These are phyloP conservation scores for Cirrhinus molitorella DNA, from an alignment of 2,797 vertebrate species.

Conservation along the genomic window DNA sequence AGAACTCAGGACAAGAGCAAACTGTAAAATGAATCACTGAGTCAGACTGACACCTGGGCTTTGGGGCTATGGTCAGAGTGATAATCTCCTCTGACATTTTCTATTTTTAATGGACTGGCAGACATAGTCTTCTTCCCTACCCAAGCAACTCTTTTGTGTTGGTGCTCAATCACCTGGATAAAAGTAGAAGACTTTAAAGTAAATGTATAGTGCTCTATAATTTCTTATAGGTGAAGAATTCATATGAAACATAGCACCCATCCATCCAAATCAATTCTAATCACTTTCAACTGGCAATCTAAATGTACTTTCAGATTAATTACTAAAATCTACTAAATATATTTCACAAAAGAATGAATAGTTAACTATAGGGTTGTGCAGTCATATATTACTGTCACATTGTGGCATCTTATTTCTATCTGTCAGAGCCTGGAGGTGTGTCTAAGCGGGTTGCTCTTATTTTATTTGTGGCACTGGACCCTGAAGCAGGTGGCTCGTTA, in stretches of 20 bases:
- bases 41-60: slow-evolving; percentile 58
- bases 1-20: slow-evolving; percentile 53
- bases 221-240: not conserved
- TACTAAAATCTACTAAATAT: not conserved
- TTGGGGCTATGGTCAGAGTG: slow-evolving; percentile 51
- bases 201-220: slow-evolving; percentile 35
- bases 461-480: slow-evolving; percentile 28
- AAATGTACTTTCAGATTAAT: not conserved
- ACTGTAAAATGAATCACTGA: slow-evolving; percentile 45
- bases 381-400: slow-evolving; percentile 1
- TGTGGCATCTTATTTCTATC: slow-evolving; percentile 16
- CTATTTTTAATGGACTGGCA: slow-evolving; percentile 47
- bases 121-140: slow-evolving; percentile 5
- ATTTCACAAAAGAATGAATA: not conserved
- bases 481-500: slow-evolving; percentile 45
- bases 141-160: slow-evolving; percentile 30
- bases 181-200: slow-evolving; percentile 33
- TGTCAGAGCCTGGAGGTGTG: not conserved
- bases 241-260: not conserved
- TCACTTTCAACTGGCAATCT: not conserved
- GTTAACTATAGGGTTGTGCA: not conserved
- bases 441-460: not conserved
- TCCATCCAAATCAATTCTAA: not conserved
- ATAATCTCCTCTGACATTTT: slow-evolving; percentile 57
- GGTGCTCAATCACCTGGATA: slow-evolving; percentile 41